Base-by-base conservation (phyloP, 1,140 invertebrate species). In the Drosophila burlai region DNA sequence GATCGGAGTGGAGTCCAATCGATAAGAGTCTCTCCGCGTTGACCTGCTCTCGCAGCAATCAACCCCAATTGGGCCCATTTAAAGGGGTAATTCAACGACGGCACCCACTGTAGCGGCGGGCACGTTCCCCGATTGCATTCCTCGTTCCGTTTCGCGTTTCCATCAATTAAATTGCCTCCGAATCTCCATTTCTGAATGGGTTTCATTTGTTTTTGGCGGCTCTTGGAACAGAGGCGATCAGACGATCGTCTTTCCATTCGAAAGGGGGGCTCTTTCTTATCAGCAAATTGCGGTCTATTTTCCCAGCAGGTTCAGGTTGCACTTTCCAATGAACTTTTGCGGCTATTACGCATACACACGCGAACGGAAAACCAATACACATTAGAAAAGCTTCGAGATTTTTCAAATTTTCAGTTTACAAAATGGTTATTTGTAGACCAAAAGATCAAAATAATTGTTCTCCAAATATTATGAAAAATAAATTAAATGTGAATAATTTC, bases 301-400 rank as follows among this genome's bases (percentile, higher is more conserved):
- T 81, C 71, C 72, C 72, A 75, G 59, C 83, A 81, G 77, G 82
- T 76, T 87, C 77, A 69, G 64, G 84, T 89, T 87, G 85, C 83
- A 72, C 82, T 84, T 79, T 87, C 77, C 67, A 83, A 55, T 87
- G 83, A 87, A 87, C 83, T 87, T 87, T 78, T 89, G 77, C 66
- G 77, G 84, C 68, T 64, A 76, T 38, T 49, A 74, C 29, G 67
- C 46, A 81, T 40, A 81, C 60, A 55, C 34, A 63, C 24, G 59
- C 24, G 47, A 42, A 9, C 29, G 36, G 34, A 21, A 38, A 34
- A 57, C 21, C 18, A 31, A 64, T 45, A 24, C 46, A 63, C 54
- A 29, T 24, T 21, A 13, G 36, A 42, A 73, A 59, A 50, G 18
- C 3, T 55, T 5, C 0, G 34, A 31, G 7, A 24, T 16, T 21